Evolutionary conservation across 1,140 invertebrate species (phyloP).

Genomic region (Brachionus asplanchnoidis): DNA sequence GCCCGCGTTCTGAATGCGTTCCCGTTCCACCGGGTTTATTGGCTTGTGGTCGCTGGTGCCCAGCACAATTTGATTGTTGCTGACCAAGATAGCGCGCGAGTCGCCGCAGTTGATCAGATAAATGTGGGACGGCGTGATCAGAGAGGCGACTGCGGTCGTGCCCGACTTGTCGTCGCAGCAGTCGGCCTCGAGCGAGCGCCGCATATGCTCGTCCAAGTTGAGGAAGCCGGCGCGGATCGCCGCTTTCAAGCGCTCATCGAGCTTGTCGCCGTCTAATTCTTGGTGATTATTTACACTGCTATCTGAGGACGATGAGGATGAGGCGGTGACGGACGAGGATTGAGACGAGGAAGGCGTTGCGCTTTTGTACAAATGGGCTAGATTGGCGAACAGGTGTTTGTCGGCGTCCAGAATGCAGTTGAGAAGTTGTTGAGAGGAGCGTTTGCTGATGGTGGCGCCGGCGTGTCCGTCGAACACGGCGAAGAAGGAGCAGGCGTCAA

Average conservation of each 20-base stretch:
- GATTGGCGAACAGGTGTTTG: neutral
- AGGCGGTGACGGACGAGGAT: too few species aligned
- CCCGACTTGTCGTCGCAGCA: slow-evolving; percentile 85
- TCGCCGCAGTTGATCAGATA: slow-evolving; percentile 82
- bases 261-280: neutral
- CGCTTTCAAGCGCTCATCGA: neutral
- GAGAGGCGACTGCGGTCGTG: slow-evolving; percentile 90
- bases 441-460: slow-evolving; percentile 58
- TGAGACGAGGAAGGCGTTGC: neutral
- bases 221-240: slow-evolving; percentile 88
- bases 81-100: slow-evolving; percentile 76
- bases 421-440: slow-evolving; percentile 14
- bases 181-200: slow-evolving; percentile 75
- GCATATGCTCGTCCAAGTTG: slow-evolving; percentile 73
- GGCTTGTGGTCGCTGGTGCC: slow-evolving; percentile 95
- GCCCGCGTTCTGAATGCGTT: slow-evolving; percentile 88
- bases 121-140: slow-evolving; percentile 74
- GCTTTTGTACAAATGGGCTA: neutral
- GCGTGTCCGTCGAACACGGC: slow-evolving; percentile 98
- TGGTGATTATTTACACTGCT: neutral
- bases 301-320: neutral
- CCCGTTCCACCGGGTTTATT: slow-evolving; percentile 77
- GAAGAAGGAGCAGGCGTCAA: slow-evolving; percentile 93
- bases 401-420: slow-evolving; percentile 25
- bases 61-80: slow-evolving; percentile 73